Evolutionary conservation across 2,797 vertebrate genomes (phyloP).

Genomic region (Rhabdomys pumilio): DNA sequence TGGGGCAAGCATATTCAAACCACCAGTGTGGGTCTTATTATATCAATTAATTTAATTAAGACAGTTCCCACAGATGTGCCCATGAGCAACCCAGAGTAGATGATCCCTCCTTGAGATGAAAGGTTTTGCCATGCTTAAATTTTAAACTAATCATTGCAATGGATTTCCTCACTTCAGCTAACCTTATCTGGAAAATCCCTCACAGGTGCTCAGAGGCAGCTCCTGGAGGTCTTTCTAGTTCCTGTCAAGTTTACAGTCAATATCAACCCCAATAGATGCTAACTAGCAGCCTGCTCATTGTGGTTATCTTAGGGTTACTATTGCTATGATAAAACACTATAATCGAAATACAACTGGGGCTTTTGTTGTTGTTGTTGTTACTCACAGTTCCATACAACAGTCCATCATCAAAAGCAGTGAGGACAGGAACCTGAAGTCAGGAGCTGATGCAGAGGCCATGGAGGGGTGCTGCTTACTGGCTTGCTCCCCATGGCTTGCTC

Average conservation of each 20-base stretch:
- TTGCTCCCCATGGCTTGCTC: neutral
- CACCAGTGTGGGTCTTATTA: neutral
- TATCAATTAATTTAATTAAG: neutral
- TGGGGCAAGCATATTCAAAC: neutral
- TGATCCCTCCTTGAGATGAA: neutral
- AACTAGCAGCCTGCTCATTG: no score
- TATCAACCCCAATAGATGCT: neutral
- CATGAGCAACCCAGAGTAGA: neutral
- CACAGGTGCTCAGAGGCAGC: neutral
- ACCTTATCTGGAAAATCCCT: neutral
- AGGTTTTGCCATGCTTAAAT: neutral
- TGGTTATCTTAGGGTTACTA: neutral
- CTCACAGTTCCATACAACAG: neutral
- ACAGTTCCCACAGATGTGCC: neutral
- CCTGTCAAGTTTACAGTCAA: neutral
- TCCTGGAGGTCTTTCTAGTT: neutral
- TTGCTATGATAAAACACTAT: neutral
- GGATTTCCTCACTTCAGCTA: neutral
- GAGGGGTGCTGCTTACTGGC: neutral
- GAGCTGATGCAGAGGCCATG: neutral
- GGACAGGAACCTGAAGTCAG: neutral
- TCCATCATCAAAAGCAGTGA: neutral
- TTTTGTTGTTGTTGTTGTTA: neutral
- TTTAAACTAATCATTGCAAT: neutral
- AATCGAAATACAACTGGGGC: neutral